These are phyloP conservation scores for Percina caprodes DNA, from an alignment of 2,113 vertebrate species.

Conservation along the genomic window DNA sequence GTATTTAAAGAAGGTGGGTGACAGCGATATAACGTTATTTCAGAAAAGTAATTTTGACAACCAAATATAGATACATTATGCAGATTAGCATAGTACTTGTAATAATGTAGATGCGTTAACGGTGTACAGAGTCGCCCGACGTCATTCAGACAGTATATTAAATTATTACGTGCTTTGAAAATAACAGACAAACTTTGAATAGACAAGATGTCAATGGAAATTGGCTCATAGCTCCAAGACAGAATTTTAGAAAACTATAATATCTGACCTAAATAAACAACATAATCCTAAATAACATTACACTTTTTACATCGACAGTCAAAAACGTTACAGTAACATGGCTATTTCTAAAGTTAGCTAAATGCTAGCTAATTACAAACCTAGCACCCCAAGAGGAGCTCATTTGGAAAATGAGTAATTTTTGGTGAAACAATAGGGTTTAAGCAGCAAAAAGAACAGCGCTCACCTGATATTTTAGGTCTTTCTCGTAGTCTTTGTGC, in stretches of 20 bases:
- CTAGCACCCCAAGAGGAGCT: fast-evolving
- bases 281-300: no score
- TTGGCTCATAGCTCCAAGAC: not conserved
- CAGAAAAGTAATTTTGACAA: not conserved
- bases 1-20: not conserved
- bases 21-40: no score
- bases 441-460: fast-evolving
- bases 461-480: slow-evolving; percentile 48
- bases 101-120: not conserved
- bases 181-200: not conserved
- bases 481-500: slow-evolving; percentile 50
- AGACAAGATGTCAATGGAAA: not conserved
- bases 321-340: no score
- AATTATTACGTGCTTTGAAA: not conserved
- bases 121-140: not conserved
- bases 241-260: not conserved
- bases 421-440: fast-evolving
- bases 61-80: not conserved
- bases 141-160: not conserved
- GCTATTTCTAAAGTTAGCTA: slow-evolving; percentile 9
- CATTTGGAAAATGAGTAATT: fast-evolving
- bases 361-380: slow-evolving; percentile 56
- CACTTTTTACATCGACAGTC: no score
- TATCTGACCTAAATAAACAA: no score
- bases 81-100: not conserved